Evolutionary conservation across 2,888 invertebrate genomes (phyloP), one percentile per base, ranked within the genome.

Genomic region (Ernsta delagoae): DNA sequence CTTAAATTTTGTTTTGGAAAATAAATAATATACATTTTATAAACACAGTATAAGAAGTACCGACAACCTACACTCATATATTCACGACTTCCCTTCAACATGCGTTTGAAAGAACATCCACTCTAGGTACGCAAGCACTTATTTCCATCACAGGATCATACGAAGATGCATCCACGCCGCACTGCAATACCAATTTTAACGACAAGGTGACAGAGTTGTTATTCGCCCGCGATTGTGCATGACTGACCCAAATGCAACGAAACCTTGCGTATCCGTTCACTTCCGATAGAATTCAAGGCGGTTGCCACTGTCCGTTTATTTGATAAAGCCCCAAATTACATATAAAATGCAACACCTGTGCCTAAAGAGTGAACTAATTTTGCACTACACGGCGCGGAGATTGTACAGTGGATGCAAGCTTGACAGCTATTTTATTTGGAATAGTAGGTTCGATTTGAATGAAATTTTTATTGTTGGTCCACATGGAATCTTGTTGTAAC

Each of bases 221-320:
- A 59, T 43, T 66, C 36, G 8, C 7, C 16, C 11, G 57, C 12
- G 6, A n/a, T 12, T 4, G 7, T 57, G 12, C 2, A 36, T 12
- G 4, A 57, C 57, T 72, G 71, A 70, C 71, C 74, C 71, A 72
- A 71, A 72, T 74, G 70, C 39, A 67, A 48, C 70, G 69, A 63
- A 71, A 72, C 74, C 74, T 74, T 73, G 74, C 71, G 7, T 36
- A 57, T 66, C 73, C 74, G 63, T 62, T 74, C 74, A 74, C 74
- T 74, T 74, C 72, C 70, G 72, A 73, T 66, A 66, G 16, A 50
- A 50, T 60, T 60, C 66, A 66, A 66, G 60, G 39, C 39, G 11
- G 39, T 57, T 11, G 59, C 59, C 12, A 50, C 59, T 16, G 50
- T 8, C 50, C 16, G 50, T 50, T 16, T 50, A 16, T 50, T 50